These are phyloP conservation scores for Macropis europaea DNA, from an alignment of 2,888 invertebrate genomes.

Conservation along the genomic window DNA sequence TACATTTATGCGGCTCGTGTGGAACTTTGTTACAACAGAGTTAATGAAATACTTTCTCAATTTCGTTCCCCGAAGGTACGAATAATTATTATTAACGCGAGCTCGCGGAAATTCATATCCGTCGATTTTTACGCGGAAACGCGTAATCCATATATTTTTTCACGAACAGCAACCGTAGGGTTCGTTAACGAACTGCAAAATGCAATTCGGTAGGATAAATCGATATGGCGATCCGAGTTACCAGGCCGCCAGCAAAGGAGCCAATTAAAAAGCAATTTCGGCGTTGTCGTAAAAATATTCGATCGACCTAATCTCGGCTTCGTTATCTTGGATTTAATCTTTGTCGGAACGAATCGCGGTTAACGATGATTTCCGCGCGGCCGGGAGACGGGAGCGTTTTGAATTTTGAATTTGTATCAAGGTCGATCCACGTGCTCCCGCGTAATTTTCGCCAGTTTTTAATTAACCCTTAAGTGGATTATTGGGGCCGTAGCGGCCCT, in stretches of 20 bases:
- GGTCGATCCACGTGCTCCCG: no score
- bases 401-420: slow-evolving; percentile 4
- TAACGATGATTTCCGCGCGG: slow-evolving; percentile 28
- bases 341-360: neutral
- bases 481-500: no score
- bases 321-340: slow-evolving; percentile 32
- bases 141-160: neutral
- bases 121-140: no score
- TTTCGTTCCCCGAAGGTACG: no score
- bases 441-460: no score
- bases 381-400: neutral
- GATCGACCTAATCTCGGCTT: slow-evolving; percentile 31
- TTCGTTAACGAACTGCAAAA: slow-evolving; percentile 16
- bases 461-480: no score
- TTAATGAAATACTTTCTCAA: no score
- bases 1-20: no score
- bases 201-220: neutral
- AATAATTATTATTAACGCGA: no score
- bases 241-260: slow-evolving; percentile 1
- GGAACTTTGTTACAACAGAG: no score
- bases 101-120: no score
- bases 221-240: slow-evolving; percentile 1
- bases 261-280: slow-evolving; percentile 46
- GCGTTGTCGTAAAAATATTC: slow-evolving; percentile 37
- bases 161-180: neutral